A percentile compares a stretch with the other conserved stretches of the same genome.
These are phyloP conservation scores for Cololabis saira DNA, from an alignment of 2,113 vertebrate genomes.

Conservation along the genomic window DNA sequence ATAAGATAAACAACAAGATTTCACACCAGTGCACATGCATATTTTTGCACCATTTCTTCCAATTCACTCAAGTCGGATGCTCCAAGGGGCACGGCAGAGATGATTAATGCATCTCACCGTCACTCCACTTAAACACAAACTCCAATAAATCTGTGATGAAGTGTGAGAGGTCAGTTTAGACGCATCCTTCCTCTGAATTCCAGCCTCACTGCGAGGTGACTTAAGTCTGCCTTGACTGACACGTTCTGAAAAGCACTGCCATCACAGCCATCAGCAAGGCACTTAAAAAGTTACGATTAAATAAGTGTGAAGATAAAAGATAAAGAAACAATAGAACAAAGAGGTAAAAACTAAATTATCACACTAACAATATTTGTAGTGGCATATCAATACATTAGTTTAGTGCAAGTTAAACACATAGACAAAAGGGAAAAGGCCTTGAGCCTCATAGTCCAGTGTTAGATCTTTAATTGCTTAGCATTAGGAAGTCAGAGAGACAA, in stretches of 20 bases:
- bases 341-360: neutral
- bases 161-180: conserved; percentile 66
- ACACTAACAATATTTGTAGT: conserved; percentile 10
- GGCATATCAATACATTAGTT: neutral
- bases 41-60: conserved; percentile 13
- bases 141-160: conserved; percentile 50
- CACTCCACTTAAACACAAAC: conserved; percentile 32
- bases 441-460: no score
- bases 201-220: conserved; percentile 46
- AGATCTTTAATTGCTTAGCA: no score
- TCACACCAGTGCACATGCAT: conserved; percentile 27
- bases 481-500: no score
- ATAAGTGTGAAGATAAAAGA: conserved; percentile 34
- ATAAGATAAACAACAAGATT: conserved; percentile 28
- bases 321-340: neutral
- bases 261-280: conserved; percentile 36
- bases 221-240: conserved; percentile 46
- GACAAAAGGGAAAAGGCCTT: neutral
- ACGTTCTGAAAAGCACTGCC: conserved; percentile 54
- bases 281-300: conserved; percentile 21
- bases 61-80: conserved; percentile 7
- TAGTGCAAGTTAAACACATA: neutral
- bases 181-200: conserved; percentile 58
- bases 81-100: conserved; percentile 6
- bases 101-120: conserved; percentile 57